Conservation (phyloP, 1,140 invertebrate genomes). For the Brachionus rubens region DNA sequence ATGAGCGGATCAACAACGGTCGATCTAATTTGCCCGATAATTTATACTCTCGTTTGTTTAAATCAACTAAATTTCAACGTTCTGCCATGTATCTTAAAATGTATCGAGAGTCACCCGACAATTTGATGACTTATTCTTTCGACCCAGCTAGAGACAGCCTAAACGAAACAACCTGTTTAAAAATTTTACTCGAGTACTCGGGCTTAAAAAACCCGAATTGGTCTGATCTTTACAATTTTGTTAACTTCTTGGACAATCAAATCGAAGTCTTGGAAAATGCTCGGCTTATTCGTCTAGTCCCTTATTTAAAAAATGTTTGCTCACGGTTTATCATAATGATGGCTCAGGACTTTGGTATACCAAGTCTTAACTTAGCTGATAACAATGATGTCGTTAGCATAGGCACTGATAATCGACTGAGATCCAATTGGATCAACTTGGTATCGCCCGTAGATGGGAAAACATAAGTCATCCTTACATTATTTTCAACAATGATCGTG, state of each 20-base stretch:
- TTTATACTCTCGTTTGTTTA: not conserved
- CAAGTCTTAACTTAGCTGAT: slow-evolving; percentile 25
- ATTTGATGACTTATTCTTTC: not conserved
- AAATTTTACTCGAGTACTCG: slow-evolving; percentile 48
- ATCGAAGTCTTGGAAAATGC: slow-evolving; percentile 53
- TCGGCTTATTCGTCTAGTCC: not conserved
- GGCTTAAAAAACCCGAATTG: slow-evolving; percentile 55
- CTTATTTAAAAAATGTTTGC: not conserved
- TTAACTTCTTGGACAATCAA: slow-evolving; percentile 56
- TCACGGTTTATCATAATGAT: slow-evolving; percentile 10
- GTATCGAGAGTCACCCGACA: not conserved
- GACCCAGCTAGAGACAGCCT: not conserved
- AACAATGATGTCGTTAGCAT: not conserved
- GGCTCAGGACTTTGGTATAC: slow-evolving; percentile 22
- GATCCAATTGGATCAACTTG: not conserved
- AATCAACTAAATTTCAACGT: slow-evolving; percentile 3
- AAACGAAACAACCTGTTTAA: not conserved
- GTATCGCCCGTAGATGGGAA: not conserved
- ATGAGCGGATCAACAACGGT: not conserved
- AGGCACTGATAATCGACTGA: not conserved
- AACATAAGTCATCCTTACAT: slow-evolving; percentile 38
- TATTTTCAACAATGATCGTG: not conserved
- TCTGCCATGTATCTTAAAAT: slow-evolving; percentile 1
- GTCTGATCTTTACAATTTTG: slow-evolving; percentile 56
- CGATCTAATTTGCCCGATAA: not conserved